phyloP scores from a whole-genome alignment of 1,140 invertebrate genomes.

The Caerostris darwini region DNA sequence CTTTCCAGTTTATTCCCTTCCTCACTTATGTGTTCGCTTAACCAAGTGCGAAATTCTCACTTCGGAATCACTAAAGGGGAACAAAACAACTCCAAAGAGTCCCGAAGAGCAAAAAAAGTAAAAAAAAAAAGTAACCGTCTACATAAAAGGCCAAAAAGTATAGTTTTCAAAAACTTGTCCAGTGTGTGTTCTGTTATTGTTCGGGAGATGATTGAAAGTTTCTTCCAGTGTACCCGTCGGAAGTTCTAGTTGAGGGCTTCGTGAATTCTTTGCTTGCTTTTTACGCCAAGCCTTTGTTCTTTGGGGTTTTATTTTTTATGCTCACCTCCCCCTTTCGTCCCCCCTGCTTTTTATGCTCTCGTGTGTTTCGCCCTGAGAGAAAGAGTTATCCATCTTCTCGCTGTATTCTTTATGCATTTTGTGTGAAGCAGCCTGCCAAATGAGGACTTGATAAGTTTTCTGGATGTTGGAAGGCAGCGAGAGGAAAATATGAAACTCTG shows the following conservation, averaged over 20 bases:
- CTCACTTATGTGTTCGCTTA: conserved; percentile 55
- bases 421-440: not conserved
- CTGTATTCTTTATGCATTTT: conserved; percentile 6
- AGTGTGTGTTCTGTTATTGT: conserved; percentile 73
- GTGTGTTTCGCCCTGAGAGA: conserved; percentile 6
- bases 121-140: not conserved
- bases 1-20: conserved; percentile 7
- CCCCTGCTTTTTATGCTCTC: not conserved
- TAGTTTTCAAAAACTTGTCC: conserved; percentile 73
- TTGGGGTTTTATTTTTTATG: conserved; percentile 43
- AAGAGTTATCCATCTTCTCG: conserved; percentile 61
- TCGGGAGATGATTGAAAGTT: conserved; percentile 68
- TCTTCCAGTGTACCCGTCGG: conserved; percentile 47
- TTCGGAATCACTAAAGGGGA: conserved; percentile 40
- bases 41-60: conserved; percentile 73
- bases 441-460: conserved; percentile 52
- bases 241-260: conserved; percentile 32
- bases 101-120: not conserved
- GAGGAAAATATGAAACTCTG: not conserved
- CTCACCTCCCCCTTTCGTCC: not conserved
- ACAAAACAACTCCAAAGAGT: conserved; percentile 45
- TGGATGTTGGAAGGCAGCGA: not conserved
- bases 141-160: conserved; percentile 62
- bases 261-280: conserved; percentile 40
- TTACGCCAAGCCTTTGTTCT: conserved; percentile 57